Base-by-base conservation (phyloP, 1,140 invertebrate genomes). In the Monomorium pharaonis region DNA sequence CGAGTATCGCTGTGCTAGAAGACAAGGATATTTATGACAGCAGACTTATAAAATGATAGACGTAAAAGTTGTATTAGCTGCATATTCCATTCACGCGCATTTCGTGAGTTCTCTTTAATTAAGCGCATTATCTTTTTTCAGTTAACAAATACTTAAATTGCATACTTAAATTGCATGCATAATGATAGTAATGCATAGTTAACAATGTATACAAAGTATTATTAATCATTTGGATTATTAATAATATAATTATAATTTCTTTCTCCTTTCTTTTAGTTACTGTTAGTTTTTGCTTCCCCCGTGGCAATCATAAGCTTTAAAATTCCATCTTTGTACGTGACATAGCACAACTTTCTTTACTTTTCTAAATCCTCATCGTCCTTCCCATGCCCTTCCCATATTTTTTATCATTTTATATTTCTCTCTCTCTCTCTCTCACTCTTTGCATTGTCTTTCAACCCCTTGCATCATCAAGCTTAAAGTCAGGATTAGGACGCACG, bases 381-480 rank as follows among this genome's bases (percentile, higher is more conserved):
- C 27, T 78, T 85, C 24, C 42, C 12, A n/a, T 77, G 30, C 27
- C 16, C 42, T 47, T 21, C 5, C 33, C 21, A 2, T 24, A 21
- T 56, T 65, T 33, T 54, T 78, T 65, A 65, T 65, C 27, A 58
- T 33, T n/a, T 42, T 33, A n/a, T 56, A 42, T 80, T 85, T 65
- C 54, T 63, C 62, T 63, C 3, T 21, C 5, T 65, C 30, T 65
- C 7, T 12, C 10, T 51, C 24, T 54, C 0, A 51, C 12, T 78
- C 54, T 54, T 21, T 44, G 14, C 21, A 44, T 67, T 78, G 60
- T 78, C 49, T 67, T 56, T 80, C 67, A 83, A 74, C 44, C 74
- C 30, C 58, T 75, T 78, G 83, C 74, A 83, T 83, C 78, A 74
- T 83, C 78, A 72, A 72, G 78, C 78, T 83, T 83, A 83, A 72